Base-by-base conservation (phyloP, 2,888 invertebrate species). In the Orthonevra nobilis region DNA sequence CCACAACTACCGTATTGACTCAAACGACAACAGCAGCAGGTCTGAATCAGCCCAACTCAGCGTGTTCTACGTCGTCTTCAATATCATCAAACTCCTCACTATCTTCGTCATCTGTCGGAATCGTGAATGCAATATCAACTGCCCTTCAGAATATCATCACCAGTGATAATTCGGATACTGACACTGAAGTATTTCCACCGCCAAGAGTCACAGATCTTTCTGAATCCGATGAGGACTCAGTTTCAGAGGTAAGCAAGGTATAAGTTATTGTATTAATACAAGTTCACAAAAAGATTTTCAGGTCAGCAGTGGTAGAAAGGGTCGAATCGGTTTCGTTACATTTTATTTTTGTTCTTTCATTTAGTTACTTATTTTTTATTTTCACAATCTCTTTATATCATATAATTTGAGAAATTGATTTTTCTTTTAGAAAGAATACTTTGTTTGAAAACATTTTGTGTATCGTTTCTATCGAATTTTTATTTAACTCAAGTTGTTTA, bases 191-290 rank as follows among this genome's bases (percentile, higher is more conserved):
- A 89, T 86, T 85, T 82, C 95, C 94, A 89, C 95, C 94, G 89
- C 94, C 94, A 88, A 94, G 94, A 91, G 95, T 96, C 92, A 94
- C 95, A 90, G 96, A 96, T 92, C 93, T 96, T 89, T 97, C 97
- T 87, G 97, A 96, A 91, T 97, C 96, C 90, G 97, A 97, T 90
- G 97, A 97, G 91, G 97, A 97, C 90, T 97, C 97, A 90, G 96
- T 96, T 89, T 97, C 96, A 87, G 97, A 97, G 96, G 97, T 97
- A 93, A 92, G 90, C 87, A 26, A 28, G 19, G 12, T 26, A 4
- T 4, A 26, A 9, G 5, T 23, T 5, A 6, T 32, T 40, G 20
- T 32, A 15, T 20, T 10, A 14, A 30, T 10, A n/a, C 19, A 12
- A 23, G 23, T 23, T 23, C 5, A 23, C 5, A 23, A 23, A 4